A percentile compares a stretch with the other conserved stretches of the same genome.
Evolutionary conservation across 1,140 invertebrate species (phyloP).

Genomic region (Trichoplusia ni): DNA sequence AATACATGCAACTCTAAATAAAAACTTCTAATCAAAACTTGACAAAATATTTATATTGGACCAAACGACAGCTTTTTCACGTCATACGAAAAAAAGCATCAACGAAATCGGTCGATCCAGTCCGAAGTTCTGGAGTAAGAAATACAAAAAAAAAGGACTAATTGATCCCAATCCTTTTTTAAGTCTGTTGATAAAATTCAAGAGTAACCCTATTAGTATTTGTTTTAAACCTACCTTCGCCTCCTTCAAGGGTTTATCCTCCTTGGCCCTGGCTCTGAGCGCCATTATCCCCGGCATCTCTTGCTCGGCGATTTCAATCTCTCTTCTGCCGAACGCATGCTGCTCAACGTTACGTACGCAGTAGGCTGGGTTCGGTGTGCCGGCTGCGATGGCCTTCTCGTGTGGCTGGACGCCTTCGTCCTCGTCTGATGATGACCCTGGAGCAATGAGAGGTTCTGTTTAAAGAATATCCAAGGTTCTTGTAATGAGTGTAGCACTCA

Average conservation of each 20-base stretch:
- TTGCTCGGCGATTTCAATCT: constrained; percentile 99
- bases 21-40: no score
- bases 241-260: constrained; percentile 96
- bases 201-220: neutral
- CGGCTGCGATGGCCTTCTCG: constrained; percentile 92
- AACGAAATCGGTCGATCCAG: no score
- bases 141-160: no score
- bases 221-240: constrained; percentile 85
- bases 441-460: constrained; percentile 24
- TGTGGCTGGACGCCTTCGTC: constrained; percentile 85
- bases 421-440: constrained; percentile 79
- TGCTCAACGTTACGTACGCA: constrained; percentile 96
- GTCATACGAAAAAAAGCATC: no score
- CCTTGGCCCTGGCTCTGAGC: constrained; percentile 92
- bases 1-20: no score
- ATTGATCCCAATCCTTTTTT: no score
- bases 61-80: no score
- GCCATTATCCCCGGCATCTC: constrained; percentile 99
- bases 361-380: constrained; percentile 91
- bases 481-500: no score
- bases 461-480: neutral
- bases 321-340: constrained; percentile 95
- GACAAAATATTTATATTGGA: no score
- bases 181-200: neutral
- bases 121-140: no score